A percentile compares a stretch with the other conserved stretches of the same genome.
These are phyloP conservation scores for Amyelois transitella DNA, from an alignment of 1,140 invertebrate species.

Conservation along the genomic window DNA sequence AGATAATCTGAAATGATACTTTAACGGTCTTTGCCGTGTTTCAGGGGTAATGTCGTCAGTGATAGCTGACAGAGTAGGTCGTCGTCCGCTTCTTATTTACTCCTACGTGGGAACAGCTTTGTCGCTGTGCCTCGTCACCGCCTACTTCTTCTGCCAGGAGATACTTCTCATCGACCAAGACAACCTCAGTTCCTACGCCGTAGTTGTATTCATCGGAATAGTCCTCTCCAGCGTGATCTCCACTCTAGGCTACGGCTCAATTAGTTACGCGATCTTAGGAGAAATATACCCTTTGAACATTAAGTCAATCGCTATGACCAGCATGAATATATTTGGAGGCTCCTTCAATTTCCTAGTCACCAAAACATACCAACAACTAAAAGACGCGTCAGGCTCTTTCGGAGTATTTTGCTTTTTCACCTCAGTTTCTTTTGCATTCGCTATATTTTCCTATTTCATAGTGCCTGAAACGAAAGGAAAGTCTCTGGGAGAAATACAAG, in stretches of 20 bases:
- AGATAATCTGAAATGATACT: neutral
- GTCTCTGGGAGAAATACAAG: slow-evolving; percentile 16
- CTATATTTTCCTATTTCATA: slow-evolving; percentile 65
- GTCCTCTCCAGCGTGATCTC: slow-evolving; percentile 70
- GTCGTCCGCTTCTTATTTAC: slow-evolving; percentile 78
- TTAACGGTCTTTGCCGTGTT: slow-evolving; percentile 13
- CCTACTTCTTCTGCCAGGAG: slow-evolving; percentile 10
- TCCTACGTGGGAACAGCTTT: slow-evolving; percentile 71
- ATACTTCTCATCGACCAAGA: neutral
- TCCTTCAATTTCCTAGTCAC: slow-evolving; percentile 61
- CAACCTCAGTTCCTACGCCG: slow-evolving; percentile 3
- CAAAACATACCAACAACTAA: slow-evolving; percentile 66
- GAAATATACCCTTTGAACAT: slow-evolving; percentile 75
- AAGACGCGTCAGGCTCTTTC: slow-evolving; percentile 57
- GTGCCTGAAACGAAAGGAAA: slow-evolving; percentile 21
- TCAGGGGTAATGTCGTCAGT: slow-evolving; percentile 75
- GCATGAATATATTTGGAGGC: slow-evolving; percentile 44
- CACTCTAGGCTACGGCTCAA: slow-evolving; percentile 70
- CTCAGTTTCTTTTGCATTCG: slow-evolving; percentile 49
- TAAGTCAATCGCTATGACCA: slow-evolving; percentile 65
- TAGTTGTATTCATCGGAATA: slow-evolving; percentile 44
- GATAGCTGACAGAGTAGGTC: slow-evolving; percentile 82
- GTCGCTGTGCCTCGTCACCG: slow-evolving; percentile 52
- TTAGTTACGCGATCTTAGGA: slow-evolving; percentile 72
- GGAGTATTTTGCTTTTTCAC: slow-evolving; percentile 68